phyloP scores from a whole-genome alignment of 2,888 invertebrate species.

The Microctonus brassicae region DNA sequence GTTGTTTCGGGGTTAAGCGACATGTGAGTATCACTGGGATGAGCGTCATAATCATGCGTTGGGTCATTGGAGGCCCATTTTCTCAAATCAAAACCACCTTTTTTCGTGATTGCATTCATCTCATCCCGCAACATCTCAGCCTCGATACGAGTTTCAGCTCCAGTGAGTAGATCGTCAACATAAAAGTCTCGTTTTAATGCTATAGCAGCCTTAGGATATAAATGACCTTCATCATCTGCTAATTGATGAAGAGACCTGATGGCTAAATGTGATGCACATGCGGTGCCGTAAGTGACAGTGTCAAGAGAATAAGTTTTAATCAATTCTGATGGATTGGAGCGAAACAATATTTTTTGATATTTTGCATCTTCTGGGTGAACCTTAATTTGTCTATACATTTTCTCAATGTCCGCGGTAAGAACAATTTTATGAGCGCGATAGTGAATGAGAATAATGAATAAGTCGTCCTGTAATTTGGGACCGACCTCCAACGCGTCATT shows the following conservation, averaged over 20 bases:
- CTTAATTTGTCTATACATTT: conserved; percentile 41
- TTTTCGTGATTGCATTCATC: conserved; percentile 16
- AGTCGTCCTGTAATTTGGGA: conserved; percentile 50
- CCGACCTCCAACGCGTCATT: conserved; percentile 52
- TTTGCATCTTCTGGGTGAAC: conserved; percentile 31
- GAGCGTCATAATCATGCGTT: too few relatives aligned
- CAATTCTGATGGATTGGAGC: background rate
- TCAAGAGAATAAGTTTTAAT: conserved; percentile 37
- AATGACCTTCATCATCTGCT: conserved; percentile 36
- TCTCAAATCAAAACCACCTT: conserved; percentile 34
- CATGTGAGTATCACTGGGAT: too few relatives aligned
- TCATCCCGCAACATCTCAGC: conserved; percentile 18
- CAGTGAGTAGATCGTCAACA: conserved; percentile 41
- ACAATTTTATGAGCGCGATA: conserved; percentile 39
- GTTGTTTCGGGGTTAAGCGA: too few relatives aligned
- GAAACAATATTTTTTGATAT: conserved; percentile 34
- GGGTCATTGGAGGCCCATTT: conserved; percentile 43
- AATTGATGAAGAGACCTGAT: conserved; percentile 20
- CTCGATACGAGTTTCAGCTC: conserved; percentile 30
- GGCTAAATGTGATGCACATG: conserved; percentile 38
- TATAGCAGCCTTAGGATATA: conserved; percentile 28
- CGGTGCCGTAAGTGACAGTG: too few relatives aligned
- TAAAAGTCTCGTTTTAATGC: conserved; percentile 36
- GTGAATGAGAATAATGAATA: too few relatives aligned
- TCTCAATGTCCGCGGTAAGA: conserved; percentile 37